A percentile compares a stretch with the other conserved stretches of the same genome.
These are phyloP conservation scores for Cyrtorhinus lividipennis DNA, from an alignment of 1,140 invertebrate species.

Conservation along the genomic window DNA sequence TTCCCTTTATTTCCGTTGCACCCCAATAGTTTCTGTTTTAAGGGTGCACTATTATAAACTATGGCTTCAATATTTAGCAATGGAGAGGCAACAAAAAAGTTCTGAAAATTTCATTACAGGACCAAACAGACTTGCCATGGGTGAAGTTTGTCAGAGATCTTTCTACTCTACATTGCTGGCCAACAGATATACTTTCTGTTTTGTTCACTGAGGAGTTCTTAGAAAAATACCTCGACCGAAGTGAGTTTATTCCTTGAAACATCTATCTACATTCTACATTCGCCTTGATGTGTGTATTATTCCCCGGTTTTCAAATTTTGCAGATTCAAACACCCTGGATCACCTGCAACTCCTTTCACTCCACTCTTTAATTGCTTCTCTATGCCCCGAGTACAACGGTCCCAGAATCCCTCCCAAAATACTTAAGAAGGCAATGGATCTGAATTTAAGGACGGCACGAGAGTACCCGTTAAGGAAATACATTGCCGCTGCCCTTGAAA, in stretches of 20 bases:
- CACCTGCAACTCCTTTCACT: constrained; percentile 33
- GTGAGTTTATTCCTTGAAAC: constrained; percentile 22
- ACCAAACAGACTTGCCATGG: not conserved
- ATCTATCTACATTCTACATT: not conserved
- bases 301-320: constrained; percentile 35
- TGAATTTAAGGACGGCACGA: constrained; percentile 21
- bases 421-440: constrained; percentile 23
- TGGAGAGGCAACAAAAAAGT: too few relatives aligned
- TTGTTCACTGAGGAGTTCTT: constrained; percentile 24
- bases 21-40: not conserved
- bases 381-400: constrained; percentile 35
- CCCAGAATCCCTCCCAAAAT: constrained; percentile 29
- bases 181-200: not conserved
- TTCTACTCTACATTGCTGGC: not conserved
- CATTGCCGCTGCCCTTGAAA: constrained; percentile 33
- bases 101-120: too few relatives aligned
- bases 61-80: too few relatives aligned
- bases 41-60: not conserved
- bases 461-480: constrained; percentile 29
- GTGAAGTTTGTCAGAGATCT: not conserved
- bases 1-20: not conserved
- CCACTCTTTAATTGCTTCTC: constrained; percentile 37
- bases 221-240: constrained; percentile 33
- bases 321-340: constrained; percentile 33
- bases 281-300: constrained; percentile 25